phyloP scores from a whole-genome alignment of 2,113 vertebrate genomes.

The Hemicordylus capensis region DNA sequence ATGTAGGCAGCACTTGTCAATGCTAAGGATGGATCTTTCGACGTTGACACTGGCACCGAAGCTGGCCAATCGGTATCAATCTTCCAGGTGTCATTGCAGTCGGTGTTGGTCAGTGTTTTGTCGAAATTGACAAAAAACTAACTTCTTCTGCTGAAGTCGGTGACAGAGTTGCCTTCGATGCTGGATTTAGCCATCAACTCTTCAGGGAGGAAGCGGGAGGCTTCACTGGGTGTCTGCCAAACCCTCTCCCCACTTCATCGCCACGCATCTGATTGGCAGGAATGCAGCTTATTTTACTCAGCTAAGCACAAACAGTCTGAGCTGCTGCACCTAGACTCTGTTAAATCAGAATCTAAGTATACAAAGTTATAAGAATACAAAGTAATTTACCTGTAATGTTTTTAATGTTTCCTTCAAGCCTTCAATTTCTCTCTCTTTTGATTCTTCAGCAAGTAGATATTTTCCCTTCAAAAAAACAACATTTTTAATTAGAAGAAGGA shows the following conservation, averaged over 20 bases:
- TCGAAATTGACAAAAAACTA: no score
- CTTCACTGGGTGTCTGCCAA: background rate
- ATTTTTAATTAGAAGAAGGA: slow-evolving; percentile 52
- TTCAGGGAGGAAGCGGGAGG: background rate
- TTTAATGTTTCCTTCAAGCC: slow-evolving; percentile 92
- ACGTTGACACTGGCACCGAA: no score
- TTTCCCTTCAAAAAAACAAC: slow-evolving; percentile 83
- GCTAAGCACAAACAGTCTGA: background rate
- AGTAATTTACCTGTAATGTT: slow-evolving; percentile 86
- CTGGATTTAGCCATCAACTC: background rate
- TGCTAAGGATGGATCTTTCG: no score
- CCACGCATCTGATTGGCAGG: background rate
- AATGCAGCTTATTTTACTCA: background rate
- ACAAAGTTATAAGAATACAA: background rate
- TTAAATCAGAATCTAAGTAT: background rate
- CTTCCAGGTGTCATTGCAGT: no score
- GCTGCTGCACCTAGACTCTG: background rate
- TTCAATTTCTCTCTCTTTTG: slow-evolving; percentile 92
- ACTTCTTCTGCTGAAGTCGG: no score
- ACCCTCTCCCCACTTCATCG: no score
- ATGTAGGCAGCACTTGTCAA: no score
- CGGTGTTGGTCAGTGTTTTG: no score
- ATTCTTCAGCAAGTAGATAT: slow-evolving; percentile 83
- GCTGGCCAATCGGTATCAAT: no score
- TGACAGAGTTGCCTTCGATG: no score